These are phyloP conservation scores for Cartodere bifasciata DNA, from an alignment of 2,888 invertebrate species.

Conservation along the genomic window DNA sequence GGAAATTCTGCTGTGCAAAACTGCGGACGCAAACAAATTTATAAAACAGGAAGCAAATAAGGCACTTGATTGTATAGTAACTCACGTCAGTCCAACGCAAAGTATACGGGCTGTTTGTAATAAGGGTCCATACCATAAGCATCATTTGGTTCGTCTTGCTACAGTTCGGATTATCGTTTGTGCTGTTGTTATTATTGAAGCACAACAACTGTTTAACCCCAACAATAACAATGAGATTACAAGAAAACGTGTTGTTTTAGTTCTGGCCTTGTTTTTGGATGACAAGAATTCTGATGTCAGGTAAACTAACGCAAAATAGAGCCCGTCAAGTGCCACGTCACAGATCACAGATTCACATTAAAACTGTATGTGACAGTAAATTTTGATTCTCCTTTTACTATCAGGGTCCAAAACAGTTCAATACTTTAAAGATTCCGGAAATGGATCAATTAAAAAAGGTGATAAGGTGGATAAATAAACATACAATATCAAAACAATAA, in stretches of 20 bases:
- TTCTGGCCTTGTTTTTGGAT: slow-evolving; percentile 39
- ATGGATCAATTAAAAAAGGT: too few relatives aligned
- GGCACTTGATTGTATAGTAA: slow-evolving; percentile 55
- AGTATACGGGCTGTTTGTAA: slow-evolving; percentile 40
- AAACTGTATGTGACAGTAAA: too few relatives aligned
- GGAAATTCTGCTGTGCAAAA: slow-evolving; percentile 49
- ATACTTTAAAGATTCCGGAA: too few relatives aligned
- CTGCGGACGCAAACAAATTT: slow-evolving; percentile 60
- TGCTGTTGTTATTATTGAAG: slow-evolving; percentile 49
- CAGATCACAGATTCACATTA: too few relatives aligned
- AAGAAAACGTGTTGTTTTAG: slow-evolving; percentile 35
- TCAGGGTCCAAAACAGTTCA: too few relatives aligned
- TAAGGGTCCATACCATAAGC: slow-evolving; percentile 45
- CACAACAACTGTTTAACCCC: slow-evolving; percentile 43
- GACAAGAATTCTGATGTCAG: slow-evolving; percentile 43
- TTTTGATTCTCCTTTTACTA: too few relatives aligned
- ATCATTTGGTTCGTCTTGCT: slow-evolving; percentile 51
- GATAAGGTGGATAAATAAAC: too few relatives aligned
- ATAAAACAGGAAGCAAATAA: slow-evolving; percentile 63
- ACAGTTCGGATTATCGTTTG: slow-evolving; percentile 51
- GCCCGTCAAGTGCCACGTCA: too few relatives aligned
- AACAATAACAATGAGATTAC: slow-evolving; percentile 40
- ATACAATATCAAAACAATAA: too few relatives aligned
- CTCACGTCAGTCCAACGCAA: slow-evolving; percentile 47
- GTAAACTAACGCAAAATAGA: slow-evolving; percentile 21